phyloP scores from a whole-genome alignment of 2,888 invertebrate genomes.

The Andrena chrysosceles region DNA sequence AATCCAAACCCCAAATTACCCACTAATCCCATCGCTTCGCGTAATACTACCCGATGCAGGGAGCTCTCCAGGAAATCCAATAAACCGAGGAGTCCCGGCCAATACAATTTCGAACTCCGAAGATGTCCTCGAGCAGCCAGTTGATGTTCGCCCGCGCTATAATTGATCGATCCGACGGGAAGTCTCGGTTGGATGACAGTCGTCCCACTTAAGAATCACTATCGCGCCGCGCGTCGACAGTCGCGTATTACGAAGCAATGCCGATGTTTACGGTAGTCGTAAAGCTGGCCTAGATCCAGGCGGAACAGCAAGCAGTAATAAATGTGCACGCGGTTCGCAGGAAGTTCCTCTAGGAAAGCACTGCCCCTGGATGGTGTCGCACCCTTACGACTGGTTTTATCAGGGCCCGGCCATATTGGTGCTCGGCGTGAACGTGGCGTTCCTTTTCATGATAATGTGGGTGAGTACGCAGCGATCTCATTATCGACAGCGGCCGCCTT shows the following conservation, averaged over 20 bases:
- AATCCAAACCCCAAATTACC: too few relatives aligned
- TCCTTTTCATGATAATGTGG: conserved; percentile 95
- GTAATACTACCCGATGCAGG: too few relatives aligned
- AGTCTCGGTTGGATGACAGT: too few relatives aligned
- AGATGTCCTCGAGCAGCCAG: too few relatives aligned
- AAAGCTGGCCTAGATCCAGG: conserved; percentile 26
- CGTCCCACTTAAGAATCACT: too few relatives aligned
- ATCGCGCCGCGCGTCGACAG: too few relatives aligned
- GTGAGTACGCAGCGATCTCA: conserved; percentile 86
- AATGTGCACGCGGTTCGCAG: conserved; percentile 63
- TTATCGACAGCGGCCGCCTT: background rate
- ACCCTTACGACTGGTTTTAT: conserved; percentile 94
- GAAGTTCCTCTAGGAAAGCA: conserved; percentile 81
- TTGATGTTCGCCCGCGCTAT: too few relatives aligned
- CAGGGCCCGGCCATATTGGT: conserved; percentile 94
- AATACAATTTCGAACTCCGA: too few relatives aligned
- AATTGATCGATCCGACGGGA: too few relatives aligned
- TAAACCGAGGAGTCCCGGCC: too few relatives aligned
- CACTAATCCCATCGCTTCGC: too few relatives aligned
- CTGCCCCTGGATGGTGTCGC: conserved; percentile 93
- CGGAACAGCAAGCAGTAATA: conserved; percentile 3
- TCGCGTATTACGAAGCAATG: conserved; percentile 7
- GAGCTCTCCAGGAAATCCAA: too few relatives aligned
- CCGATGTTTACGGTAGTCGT: conserved; percentile 27
- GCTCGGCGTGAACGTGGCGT: conserved; percentile 92